Evolutionary conservation across 1,140 invertebrate genomes (phyloP).

Genomic region (Aphis gossypii): DNA sequence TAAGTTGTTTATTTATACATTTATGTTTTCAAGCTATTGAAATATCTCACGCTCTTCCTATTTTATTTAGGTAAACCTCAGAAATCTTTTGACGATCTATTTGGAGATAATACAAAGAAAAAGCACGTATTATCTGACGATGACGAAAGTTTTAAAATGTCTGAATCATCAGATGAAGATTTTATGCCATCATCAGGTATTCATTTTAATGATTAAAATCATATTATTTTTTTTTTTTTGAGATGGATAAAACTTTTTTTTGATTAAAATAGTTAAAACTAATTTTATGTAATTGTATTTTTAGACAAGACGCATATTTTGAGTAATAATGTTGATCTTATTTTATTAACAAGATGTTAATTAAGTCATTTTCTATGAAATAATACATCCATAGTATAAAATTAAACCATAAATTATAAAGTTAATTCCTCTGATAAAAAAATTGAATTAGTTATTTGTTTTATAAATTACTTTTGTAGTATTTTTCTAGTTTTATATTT

Average conservation of each 20-base stretch:
- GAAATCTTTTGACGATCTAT: constrained; percentile 51
- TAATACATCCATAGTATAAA: too few relatives aligned
- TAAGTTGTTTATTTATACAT: not conserved
- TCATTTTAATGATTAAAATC: not conserved
- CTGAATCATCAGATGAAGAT: constrained; percentile 25
- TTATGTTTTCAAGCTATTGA: not conserved
- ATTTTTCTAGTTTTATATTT: not conserved
- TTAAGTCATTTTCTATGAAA: too few relatives aligned
- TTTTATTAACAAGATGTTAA: too few relatives aligned
- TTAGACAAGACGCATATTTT: too few relatives aligned
- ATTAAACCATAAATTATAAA: too few relatives aligned
- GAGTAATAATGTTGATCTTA: too few relatives aligned
- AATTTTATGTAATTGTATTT: too few relatives aligned
- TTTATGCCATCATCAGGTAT: constrained; percentile 38
- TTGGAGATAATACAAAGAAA: constrained; percentile 37
- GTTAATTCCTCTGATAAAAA: too few relatives aligned
- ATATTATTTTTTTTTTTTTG: too few relatives aligned
- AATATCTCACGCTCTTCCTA: not conserved
- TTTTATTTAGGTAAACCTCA: constrained; percentile 37
- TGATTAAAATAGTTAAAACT: too few relatives aligned
- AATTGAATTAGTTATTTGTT: too few relatives aligned
- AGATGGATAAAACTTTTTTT: too few relatives aligned
- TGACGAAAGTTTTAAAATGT: constrained; percentile 35
- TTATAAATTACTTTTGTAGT: not conserved
- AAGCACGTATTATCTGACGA: not conserved